Percentiles rank a stretch among this genome's conserved stretches.
Conservation (phyloP, 2,797 vertebrate species). For the Neoniphon sammara region DNA sequence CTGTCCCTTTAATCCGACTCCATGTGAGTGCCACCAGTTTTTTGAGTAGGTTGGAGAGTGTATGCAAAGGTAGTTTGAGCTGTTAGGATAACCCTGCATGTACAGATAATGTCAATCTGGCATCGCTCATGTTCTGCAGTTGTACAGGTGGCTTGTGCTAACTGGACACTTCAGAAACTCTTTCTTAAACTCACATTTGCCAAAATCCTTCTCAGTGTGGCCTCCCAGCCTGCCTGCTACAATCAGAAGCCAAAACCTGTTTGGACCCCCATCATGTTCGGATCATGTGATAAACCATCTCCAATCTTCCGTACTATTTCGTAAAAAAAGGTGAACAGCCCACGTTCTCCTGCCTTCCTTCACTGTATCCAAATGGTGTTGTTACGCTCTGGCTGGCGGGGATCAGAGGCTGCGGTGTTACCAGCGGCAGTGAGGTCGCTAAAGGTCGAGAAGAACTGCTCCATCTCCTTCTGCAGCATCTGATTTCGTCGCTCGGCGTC, state of each 20-base stretch:
- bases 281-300: slow-evolving; percentile 30
- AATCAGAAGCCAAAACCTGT: slow-evolving; percentile 64
- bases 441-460: slow-evolving; percentile 98
- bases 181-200: slow-evolving; percentile 61
- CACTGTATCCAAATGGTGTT: slow-evolving; percentile 98
- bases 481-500: slow-evolving; percentile 96
- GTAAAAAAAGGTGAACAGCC: neutral
- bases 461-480: slow-evolving; percentile 99
- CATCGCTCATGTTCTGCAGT: slow-evolving; percentile 31
- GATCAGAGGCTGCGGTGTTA: slow-evolving; percentile 83
- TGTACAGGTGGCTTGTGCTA: slow-evolving; percentile 40
- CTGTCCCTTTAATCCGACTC: slow-evolving; percentile 33
- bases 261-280: slow-evolving; percentile 43
- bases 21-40: slow-evolving; percentile 20
- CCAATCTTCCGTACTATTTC: slow-evolving; percentile 28
- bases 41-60: slow-evolving; percentile 22
- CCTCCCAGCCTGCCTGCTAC: slow-evolving; percentile 18
- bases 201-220: slow-evolving; percentile 15
- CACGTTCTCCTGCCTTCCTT: slow-evolving; percentile 47
- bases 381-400: slow-evolving; percentile 88
- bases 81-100: slow-evolving; percentile 73
- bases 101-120: slow-evolving; percentile 56
- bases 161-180: neutral
- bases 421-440: slow-evolving; percentile 89
- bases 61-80: slow-evolving; percentile 19